phyloP scores from a whole-genome alignment of 2,797 vertebrate species.

The Carapus acus region DNA sequence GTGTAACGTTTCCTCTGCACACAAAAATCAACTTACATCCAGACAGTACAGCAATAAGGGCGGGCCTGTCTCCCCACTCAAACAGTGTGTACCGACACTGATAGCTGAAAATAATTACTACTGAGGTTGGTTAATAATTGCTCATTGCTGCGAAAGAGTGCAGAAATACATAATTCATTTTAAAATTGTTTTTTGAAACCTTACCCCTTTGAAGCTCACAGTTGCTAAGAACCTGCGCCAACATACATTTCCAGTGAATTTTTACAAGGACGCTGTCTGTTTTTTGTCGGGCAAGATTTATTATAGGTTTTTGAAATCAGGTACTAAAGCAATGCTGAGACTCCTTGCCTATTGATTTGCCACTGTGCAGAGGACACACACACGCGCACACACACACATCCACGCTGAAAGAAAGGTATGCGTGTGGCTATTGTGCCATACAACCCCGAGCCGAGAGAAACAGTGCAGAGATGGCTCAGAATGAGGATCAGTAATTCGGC shows the following conservation, averaged over 20 bases:
- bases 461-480: constrained; percentile 21
- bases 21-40: no score
- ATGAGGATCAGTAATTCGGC: constrained; percentile 50
- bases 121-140: constrained; percentile 19
- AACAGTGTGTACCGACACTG: no score
- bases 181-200: background rate
- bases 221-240: no score
- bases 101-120: constrained; percentile 26
- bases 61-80: background rate
- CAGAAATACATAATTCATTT: constrained; percentile 5
- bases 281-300: background rate
- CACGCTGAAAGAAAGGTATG: background rate
- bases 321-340: background rate
- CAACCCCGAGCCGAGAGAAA: constrained; percentile 32
- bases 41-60: no score
- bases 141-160: constrained; percentile 8
- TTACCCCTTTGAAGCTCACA: background rate
- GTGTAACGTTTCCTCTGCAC: no score
- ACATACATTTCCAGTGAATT: background rate
- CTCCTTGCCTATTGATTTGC: background rate
- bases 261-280: constrained; percentile 1
- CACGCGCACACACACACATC: constrained; percentile 7
- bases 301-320: background rate
- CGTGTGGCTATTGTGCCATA: constrained; percentile 17
- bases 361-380: background rate